A percentile compares a stretch with the other conserved stretches of the same genome.
Conservation (phyloP, 2,113 vertebrate species). For the Eleginops maclovinus region DNA sequence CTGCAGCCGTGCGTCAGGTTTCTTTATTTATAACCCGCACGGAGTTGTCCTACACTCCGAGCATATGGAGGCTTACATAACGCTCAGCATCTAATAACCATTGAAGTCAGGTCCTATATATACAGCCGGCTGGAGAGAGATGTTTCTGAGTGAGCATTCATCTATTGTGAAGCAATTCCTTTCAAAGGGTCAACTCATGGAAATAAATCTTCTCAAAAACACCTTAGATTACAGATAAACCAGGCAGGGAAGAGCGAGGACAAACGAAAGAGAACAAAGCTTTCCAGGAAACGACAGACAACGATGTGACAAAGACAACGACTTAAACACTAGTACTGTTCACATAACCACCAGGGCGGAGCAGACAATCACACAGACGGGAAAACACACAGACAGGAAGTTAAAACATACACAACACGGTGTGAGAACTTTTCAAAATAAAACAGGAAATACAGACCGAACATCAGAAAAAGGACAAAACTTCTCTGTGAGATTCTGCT, state of each 20-base stretch:
- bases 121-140: slow-evolving; percentile 61
- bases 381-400: no score
- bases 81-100: slow-evolving; percentile 61
- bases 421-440: no score
- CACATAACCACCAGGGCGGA: not conserved
- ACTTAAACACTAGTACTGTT: not conserved
- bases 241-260: no score
- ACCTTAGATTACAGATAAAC: no score
- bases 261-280: no score
- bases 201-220: no score
- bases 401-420: no score
- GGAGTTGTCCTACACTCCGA: slow-evolving; percentile 79
- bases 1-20: slow-evolving; percentile 80
- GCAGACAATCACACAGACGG: no score
- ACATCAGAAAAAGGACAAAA: not conserved
- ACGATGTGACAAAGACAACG: no score
- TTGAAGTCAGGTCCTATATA: slow-evolving; percentile 69
- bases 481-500: not conserved
- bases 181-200: no score
- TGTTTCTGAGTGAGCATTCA: slow-evolving; percentile 67
- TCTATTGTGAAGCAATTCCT: slow-evolving; percentile 20
- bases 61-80: slow-evolving; percentile 80
- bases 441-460: no score
- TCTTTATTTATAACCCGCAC: slow-evolving; percentile 79
- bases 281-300: no score